phyloP scores from a whole-genome alignment of 1,140 invertebrate species.

The Lucilia sericata region DNA sequence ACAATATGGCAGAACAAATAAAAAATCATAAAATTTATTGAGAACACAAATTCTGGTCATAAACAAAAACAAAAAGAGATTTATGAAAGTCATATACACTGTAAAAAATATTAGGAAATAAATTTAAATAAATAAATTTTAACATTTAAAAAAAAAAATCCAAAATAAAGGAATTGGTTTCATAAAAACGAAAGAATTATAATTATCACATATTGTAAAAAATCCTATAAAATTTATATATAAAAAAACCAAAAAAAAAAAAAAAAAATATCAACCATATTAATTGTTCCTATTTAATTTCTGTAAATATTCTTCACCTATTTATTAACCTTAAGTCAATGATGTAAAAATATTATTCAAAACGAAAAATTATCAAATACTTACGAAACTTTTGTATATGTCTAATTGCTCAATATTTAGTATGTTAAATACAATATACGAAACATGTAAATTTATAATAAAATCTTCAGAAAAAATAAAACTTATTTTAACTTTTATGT shows the following conservation, averaged over 20 bases:
- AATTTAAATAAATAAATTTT: neutral
- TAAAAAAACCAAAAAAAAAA: too few species aligned
- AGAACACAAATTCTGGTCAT: neutral
- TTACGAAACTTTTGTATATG: constrained; percentile 3
- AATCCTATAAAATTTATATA: neutral
- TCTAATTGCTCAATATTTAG: constrained; percentile 19
- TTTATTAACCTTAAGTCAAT: neutral
- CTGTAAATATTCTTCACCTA: neutral
- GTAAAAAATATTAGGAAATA: constrained; percentile 6
- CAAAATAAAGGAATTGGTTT: neutral
- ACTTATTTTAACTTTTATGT: neutral
- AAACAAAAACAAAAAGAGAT: neutral
- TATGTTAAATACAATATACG: neutral
- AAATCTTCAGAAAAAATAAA: constrained; percentile 25
- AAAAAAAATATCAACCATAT: neutral
- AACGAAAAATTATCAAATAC: neutral
- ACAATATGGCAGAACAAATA: constrained; percentile 18
- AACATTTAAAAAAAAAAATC: neutral
- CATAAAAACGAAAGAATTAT: neutral
- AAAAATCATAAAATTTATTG: constrained; percentile 41
- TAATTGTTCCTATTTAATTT: constrained; percentile 23
- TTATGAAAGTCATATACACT: too few species aligned
- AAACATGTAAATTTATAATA: neutral
- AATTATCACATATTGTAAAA: neutral
- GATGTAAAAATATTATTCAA: neutral